phyloP scores from a whole-genome alignment of 1,140 invertebrate genomes.

The Acyrthosiphon pisum region DNA sequence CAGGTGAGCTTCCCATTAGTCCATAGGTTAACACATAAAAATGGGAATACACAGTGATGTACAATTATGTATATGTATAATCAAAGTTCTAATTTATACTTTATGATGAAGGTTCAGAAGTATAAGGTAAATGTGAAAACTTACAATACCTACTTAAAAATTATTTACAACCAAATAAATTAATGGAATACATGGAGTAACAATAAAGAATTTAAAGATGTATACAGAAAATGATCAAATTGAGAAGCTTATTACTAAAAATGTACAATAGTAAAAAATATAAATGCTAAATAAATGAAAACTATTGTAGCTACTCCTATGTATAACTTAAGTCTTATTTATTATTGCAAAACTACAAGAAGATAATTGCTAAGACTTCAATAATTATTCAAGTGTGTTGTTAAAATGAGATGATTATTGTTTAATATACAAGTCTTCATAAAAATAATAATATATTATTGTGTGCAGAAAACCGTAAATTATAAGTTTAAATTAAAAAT shows the following conservation, averaged over 20 bases:
- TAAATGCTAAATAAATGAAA: background rate
- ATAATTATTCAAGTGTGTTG: background rate
- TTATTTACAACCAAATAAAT: conserved; percentile 1
- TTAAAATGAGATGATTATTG: background rate
- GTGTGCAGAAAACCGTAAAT: background rate
- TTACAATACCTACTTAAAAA: background rate
- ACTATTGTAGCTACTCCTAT: background rate
- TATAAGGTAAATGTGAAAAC: background rate
- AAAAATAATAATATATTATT: background rate
- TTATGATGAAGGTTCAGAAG: background rate
- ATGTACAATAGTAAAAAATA: background rate
- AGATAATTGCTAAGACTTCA: background rate
- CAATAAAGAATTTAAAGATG: background rate
- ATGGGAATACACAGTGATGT: background rate
- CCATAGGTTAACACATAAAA: background rate
- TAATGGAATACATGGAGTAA: conserved; percentile 23
- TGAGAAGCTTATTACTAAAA: background rate
- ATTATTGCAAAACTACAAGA: background rate
- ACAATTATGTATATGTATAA: rapidly evolving
- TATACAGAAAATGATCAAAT: background rate
- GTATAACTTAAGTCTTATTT: background rate
- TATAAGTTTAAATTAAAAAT: conserved; percentile 4
- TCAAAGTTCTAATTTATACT: background rate
- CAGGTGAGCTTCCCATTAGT: background rate
- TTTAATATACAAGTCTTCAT: background rate